Percentiles rank a stretch among this genome's conserved stretches.
These are phyloP conservation scores for Schlechtendalia chinensis DNA, from an alignment of 1,140 invertebrate species.

Conservation along the genomic window DNA sequence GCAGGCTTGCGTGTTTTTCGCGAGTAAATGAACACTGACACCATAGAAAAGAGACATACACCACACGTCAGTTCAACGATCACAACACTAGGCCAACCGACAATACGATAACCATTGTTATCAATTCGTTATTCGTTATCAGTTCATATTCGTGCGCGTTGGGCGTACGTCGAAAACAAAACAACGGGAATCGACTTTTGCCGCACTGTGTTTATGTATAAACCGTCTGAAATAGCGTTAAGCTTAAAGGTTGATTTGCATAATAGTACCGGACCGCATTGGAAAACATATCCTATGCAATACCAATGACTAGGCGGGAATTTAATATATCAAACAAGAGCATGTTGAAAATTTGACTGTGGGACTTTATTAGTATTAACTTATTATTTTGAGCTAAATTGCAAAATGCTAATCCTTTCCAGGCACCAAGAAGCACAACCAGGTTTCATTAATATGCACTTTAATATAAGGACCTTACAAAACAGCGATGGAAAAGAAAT, in stretches of 20 bases:
- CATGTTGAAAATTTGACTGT: not conserved
- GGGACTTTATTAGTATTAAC: slow-evolving; percentile 16
- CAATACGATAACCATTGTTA: too few species aligned
- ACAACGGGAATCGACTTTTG: too few species aligned
- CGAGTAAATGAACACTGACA: too few species aligned
- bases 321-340: slow-evolving; percentile 18
- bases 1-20: too few species aligned
- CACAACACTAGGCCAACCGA: too few species aligned
- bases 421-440: not conserved
- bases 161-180: too few species aligned
- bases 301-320: not conserved
- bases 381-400: not conserved
- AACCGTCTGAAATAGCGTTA: not conserved
- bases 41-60: too few species aligned
- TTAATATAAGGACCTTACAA: not conserved
- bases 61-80: too few species aligned
- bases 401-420: not conserved
- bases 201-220: too few species aligned
- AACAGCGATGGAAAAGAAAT: not conserved
- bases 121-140: too few species aligned
- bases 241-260: slow-evolving; percentile 26
- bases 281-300: not conserved
- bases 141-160: too few species aligned
- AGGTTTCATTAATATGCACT: slow-evolving; percentile 1
- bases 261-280: slow-evolving; percentile 13